Base-by-base conservation (phyloP, 2,888 invertebrate genomes). In the Halictus quadricinctus region DNA sequence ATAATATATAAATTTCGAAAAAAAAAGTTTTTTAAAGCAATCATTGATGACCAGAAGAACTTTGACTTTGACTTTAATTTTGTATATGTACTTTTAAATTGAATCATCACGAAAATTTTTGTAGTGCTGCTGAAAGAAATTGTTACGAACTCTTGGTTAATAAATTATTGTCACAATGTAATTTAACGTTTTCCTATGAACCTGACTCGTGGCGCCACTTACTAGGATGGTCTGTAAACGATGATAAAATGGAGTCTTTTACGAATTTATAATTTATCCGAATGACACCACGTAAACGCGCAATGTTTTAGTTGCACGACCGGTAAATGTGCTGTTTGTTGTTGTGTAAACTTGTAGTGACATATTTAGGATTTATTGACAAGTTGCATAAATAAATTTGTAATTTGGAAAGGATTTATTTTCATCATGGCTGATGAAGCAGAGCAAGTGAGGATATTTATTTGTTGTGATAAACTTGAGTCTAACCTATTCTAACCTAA, bases 341-440 rank as follows among this genome's bases (percentile, higher is more conserved):
- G 10, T 36, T 46, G 4, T 36, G 2, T 48, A 48, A 36, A 70
- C 15, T 6, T n/a, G 15, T 15, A 72, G 48, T n/a, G 7, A 5
- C 15, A 6, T 66, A n/a, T 5, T 43, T 8, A 25, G 13, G 10
- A 60, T 64, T 50, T 50, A 60, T 1, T 36, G 36, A 66, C 43
- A 48, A 54, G 36, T 77, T 73, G 15, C 36, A 36, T 10, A 50
- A 72, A 66, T 54, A 77, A 54, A 64, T 64, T n/a, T 25, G 7
- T 15, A 13, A 72, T 7, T 29, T 36, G 41, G 3, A 41, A 36
- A 29, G 4, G 58, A 21, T 46, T 66, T n/a, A 13, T 21, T 58
- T 64, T 8, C 7, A 73, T n/a, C 7, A 94, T 94, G 94, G 92
- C 93, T 58, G 94, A 94, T 48, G 94, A 94, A 74, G 83, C 92